Evolutionary conservation across 2,797 vertebrate genomes (phyloP).

Genomic region (Threskiornis aethiopicus): DNA sequence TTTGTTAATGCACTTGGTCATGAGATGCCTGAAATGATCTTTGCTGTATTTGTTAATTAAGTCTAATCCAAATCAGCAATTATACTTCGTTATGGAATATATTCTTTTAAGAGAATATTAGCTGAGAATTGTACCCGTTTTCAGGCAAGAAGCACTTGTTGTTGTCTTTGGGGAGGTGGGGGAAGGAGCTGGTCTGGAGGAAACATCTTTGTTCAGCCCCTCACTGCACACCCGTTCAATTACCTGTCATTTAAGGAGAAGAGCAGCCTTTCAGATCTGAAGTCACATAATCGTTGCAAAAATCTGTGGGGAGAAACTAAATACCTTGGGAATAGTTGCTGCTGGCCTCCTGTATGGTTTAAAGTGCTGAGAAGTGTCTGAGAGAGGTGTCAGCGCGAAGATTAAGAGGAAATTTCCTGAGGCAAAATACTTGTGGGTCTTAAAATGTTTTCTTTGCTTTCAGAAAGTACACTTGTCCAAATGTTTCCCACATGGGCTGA

Average conservation of each 20-base stretch:
- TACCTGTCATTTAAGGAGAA: neutral
- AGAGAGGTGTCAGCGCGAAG: constrained; percentile 10
- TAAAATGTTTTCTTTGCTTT: constrained; percentile 73
- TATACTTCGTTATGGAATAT: neutral
- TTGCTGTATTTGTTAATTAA: neutral
- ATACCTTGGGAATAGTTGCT: constrained; percentile 35
- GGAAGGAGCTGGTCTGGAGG: neutral
- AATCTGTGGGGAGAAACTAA: constrained; percentile 28
- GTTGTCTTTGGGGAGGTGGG: neutral
- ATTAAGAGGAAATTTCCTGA: constrained; percentile 75
- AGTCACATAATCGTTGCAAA: neutral
- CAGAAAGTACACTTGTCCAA: neutral
- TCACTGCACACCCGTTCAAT: neutral
- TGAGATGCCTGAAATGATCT: fast-evolving
- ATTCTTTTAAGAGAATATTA: neutral
- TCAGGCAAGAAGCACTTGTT: too few relatives aligned
- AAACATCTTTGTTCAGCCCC: neutral
- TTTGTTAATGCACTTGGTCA: fast-evolving
- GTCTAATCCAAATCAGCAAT: neutral
- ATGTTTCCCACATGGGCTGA: neutral
- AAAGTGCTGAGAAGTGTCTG: neutral
- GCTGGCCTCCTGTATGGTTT: neutral
- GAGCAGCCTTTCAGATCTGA: neutral
- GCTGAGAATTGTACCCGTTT: neutral
- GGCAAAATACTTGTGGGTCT: constrained; percentile 81